These are phyloP conservation scores for Xyrauchen texanus DNA, from an alignment of 2,113 vertebrate genomes.

Conservation along the genomic window DNA sequence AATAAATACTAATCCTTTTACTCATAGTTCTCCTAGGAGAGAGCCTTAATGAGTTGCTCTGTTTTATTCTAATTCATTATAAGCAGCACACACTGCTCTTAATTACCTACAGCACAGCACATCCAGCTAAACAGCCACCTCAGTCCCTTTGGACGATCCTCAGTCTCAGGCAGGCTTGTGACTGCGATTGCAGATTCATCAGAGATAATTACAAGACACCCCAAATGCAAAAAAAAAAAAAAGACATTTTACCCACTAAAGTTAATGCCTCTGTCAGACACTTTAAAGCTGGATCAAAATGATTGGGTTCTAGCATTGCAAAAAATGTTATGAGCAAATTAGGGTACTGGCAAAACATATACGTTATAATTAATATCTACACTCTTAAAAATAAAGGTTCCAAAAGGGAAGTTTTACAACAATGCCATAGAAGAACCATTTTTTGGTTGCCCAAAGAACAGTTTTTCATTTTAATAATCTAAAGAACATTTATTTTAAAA, in stretches of 20 bases:
- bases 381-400: no score
- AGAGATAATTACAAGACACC: slow-evolving; percentile 33
- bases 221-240: neutral
- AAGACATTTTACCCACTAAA: no score
- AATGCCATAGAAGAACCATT: no score
- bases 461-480: no score
- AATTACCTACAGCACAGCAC: slow-evolving; percentile 51
- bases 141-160: slow-evolving; percentile 36
- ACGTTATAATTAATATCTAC: no score
- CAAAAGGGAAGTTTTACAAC: no score
- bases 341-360: no score
- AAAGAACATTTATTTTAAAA: no score
- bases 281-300: no score
- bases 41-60: slow-evolving; percentile 47
- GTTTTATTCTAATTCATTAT: slow-evolving; percentile 43
- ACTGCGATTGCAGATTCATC: slow-evolving; percentile 38
- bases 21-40: slow-evolving; percentile 32
- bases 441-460: no score
- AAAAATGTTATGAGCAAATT: no score
- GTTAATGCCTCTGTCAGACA: neutral
- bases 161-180: slow-evolving; percentile 15
- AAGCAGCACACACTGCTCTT: slow-evolving; percentile 35
- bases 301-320: no score
- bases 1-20: slow-evolving; percentile 23
- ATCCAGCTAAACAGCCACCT: slow-evolving; percentile 44